Evolutionary conservation across 2,113 vertebrate genomes (phyloP).

Genomic region (Todiramphus chloris): DNA sequence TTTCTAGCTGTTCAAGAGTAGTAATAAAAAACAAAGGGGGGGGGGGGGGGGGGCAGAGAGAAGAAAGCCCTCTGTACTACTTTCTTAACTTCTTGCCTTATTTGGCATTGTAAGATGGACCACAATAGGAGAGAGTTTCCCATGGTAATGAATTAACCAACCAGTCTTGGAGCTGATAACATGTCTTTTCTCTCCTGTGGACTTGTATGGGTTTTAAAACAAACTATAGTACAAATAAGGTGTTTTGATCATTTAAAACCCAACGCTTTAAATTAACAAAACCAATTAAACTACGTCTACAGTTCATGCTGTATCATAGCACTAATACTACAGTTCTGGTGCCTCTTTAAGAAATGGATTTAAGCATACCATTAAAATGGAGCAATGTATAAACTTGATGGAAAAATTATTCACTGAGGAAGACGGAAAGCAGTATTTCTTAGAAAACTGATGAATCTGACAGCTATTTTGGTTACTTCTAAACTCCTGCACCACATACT

Average conservation of each 20-base stretch:
- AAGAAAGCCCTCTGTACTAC: neutral
- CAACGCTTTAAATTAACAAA: neutral
- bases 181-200: neutral
- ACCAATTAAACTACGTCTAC: neutral
- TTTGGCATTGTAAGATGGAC: neutral
- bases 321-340: neutral
- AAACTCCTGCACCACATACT: neutral
- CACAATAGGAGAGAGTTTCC: neutral
- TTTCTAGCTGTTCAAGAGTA: neutral
- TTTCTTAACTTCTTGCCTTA: neutral
- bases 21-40: neutral
- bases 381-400: neutral
- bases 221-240: no score
- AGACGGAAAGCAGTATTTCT: neutral
- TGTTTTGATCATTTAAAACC: neutral
- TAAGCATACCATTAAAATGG: neutral
- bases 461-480: neutral
- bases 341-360: neutral
- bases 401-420: neutral
- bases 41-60: no score
- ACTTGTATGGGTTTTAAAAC: rapidly evolving
- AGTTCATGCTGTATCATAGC: neutral
- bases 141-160: neutral
- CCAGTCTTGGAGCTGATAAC: neutral
- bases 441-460: neutral